Evolutionary conservation across 2,888 invertebrate species (phyloP).

Genomic region (Epinotia ramella): DNA sequence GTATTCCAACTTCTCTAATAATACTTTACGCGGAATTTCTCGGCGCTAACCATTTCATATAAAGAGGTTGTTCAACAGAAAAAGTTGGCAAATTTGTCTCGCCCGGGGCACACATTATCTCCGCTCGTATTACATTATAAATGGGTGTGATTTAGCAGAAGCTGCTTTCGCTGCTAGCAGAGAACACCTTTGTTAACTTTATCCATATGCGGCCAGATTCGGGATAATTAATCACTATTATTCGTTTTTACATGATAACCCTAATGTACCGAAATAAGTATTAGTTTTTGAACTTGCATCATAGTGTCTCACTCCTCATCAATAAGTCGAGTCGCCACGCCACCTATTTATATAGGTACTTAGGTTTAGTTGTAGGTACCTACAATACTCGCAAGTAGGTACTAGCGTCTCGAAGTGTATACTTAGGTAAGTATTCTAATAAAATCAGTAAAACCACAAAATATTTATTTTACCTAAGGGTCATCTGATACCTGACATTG

Average conservation of each 20-base stretch:
- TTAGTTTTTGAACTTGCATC: too few relatives aligned
- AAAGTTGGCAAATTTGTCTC: conserved; percentile 71
- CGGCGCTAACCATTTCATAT: conserved; percentile 65
- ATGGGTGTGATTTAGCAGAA: conserved; percentile 66
- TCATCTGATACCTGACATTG: too few relatives aligned
- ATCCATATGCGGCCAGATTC: conserved; percentile 33
- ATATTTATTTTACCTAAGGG: too few relatives aligned
- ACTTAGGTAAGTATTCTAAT: too few relatives aligned
- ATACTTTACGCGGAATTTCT: conserved; percentile 62
- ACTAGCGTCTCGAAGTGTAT: too few relatives aligned
- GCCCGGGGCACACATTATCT: conserved; percentile 70
- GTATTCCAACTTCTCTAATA: conserved; percentile 65
- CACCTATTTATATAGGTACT: too few relatives aligned
- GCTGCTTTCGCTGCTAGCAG: conserved; percentile 52
- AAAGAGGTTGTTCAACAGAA: conserved; percentile 71
- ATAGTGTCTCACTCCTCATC: too few relatives aligned
- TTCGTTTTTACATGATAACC: not conserved
- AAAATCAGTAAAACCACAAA: too few relatives aligned
- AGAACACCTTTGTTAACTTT: conserved; percentile 54
- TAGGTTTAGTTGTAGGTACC: too few relatives aligned
- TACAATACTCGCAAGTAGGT: too few relatives aligned
- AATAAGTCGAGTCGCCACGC: too few relatives aligned
- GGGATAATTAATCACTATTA: conserved; percentile 18
- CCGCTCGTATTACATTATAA: conserved; percentile 68
- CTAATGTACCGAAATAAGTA: not conserved